Conservation (phyloP, 2,888 invertebrate genomes). For the Hyles lineata region DNA sequence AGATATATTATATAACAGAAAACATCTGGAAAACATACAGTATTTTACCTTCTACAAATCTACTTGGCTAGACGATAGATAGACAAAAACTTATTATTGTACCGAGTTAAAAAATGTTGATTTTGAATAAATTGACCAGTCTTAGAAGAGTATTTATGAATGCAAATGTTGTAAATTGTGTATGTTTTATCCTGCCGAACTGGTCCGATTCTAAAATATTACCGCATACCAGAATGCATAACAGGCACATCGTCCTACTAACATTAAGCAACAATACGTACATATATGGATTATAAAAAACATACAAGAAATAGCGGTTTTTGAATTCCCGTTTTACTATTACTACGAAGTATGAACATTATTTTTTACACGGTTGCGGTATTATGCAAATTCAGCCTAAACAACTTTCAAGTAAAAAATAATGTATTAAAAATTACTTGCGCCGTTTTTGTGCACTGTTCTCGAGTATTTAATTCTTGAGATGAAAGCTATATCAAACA, state of each 20-base stretch:
- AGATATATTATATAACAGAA: too few relatives aligned
- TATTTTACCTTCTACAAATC: too few relatives aligned
- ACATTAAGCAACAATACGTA: not conserved
- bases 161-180: not conserved
- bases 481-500: not conserved
- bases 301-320: slow-evolving; percentile 20
- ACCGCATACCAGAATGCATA: not conserved
- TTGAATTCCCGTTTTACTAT: slow-evolving; percentile 17
- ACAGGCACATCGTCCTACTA: not conserved
- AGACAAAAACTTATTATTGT: too few relatives aligned
- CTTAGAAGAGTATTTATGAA: not conserved
- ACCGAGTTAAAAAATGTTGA: too few relatives aligned
- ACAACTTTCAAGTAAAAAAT: not conserved
- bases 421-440: not conserved
- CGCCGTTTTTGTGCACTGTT: not conserved
- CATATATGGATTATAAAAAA: not conserved
- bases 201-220: not conserved
- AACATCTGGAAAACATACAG: too few relatives aligned
- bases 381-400: not conserved
- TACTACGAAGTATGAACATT: slow-evolving; percentile 4
- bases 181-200: not conserved
- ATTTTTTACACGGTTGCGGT: not conserved
- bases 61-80: too few relatives aligned
- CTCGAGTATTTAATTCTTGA: not conserved
- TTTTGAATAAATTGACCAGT: not conserved